Percentiles rank a stretch among this genome's conserved stretches.
Evolutionary conservation across 2,888 invertebrate genomes (phyloP).

Genomic region (Diadromus collaris): DNA sequence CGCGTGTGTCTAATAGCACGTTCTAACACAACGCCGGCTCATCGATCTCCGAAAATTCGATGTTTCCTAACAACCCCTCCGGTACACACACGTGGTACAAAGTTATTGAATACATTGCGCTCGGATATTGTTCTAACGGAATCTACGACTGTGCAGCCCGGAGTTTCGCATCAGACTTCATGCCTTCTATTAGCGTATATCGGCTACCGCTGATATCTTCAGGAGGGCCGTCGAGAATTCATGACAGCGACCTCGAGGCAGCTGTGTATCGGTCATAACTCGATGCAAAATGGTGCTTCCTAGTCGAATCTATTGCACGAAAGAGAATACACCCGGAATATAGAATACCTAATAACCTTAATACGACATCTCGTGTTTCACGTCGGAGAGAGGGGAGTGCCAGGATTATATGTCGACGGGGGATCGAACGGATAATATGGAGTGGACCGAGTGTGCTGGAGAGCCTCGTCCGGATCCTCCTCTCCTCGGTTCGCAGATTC

Average conservation of each 20-base stretch:
- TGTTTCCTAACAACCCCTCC: not conserved
- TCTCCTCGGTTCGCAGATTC: conserved; percentile 6
- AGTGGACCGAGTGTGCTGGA: conserved; percentile 60
- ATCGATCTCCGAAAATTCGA: not conserved
- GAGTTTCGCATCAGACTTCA: conserved; percentile 4
- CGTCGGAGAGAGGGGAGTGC: conserved; percentile 12
- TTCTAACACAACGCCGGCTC: not conserved
- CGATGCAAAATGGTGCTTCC: conserved; percentile 62
- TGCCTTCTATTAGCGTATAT: conserved; percentile 11
- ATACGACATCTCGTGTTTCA: conserved; percentile 53
- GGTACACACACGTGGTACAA: not conserved
- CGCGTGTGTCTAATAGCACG: conserved; percentile 6
- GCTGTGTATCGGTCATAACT: conserved; percentile 64
- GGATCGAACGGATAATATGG: conserved; percentile 32
- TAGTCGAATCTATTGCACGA: conserved; percentile 26
- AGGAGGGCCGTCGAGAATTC: conserved; percentile 1
- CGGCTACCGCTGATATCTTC: not conserved
- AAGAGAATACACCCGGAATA: conserved; percentile 54
- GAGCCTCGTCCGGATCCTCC: conserved; percentile 30
- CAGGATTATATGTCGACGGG: conserved; percentile 24
- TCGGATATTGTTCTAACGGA: conserved; percentile 53
- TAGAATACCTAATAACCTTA: conserved; percentile 59
- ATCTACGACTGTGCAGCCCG: conserved; percentile 41
- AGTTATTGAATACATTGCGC: conserved; percentile 36
- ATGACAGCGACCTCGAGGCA: conserved; percentile 31